These are phyloP conservation scores for Philopedon plagiatum DNA, from an alignment of 2,888 invertebrate species.

Conservation along the genomic window DNA sequence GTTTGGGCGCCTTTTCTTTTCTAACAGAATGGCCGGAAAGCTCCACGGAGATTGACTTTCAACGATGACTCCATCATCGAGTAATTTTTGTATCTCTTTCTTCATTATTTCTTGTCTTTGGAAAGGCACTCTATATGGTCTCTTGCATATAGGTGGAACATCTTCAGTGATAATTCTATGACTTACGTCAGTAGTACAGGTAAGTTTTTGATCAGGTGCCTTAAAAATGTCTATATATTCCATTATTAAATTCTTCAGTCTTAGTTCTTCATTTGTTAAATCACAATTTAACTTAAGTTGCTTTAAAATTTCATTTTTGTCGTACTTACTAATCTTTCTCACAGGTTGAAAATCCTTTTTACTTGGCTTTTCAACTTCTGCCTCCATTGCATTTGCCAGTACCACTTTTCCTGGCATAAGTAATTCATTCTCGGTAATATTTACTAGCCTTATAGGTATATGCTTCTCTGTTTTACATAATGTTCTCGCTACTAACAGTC, in stretches of 20 bases:
- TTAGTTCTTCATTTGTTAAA: neutral
- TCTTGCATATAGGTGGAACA: too few relatives aligned
- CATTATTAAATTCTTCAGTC: neutral
- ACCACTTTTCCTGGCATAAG: neutral
- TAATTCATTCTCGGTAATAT: constrained; percentile 16
- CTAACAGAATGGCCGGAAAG: constrained; percentile 60
- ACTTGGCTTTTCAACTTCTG: neutral
- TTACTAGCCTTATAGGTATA: neutral
- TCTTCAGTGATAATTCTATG: too few relatives aligned
- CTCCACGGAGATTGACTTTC: constrained; percentile 60
- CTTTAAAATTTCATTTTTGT: neutral
- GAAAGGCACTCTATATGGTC: constrained; percentile 18
- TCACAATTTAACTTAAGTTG: neutral
- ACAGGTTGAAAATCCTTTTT: neutral
- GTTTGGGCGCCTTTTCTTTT: constrained; percentile 54
- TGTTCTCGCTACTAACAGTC: neutral
- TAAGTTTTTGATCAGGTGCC: too few relatives aligned
- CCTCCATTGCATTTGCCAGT: neutral
- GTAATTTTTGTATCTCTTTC: constrained; percentile 17
- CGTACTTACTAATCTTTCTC: neutral
- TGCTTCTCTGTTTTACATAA: neutral
- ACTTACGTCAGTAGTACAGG: too few relatives aligned
- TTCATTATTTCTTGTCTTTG: constrained; percentile 15
- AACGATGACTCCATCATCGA: too few relatives aligned
- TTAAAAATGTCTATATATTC: neutral